Evolutionary conservation across 2,797 vertebrate species (phyloP).

Genomic region (Crypturellus tataupa): DNA sequence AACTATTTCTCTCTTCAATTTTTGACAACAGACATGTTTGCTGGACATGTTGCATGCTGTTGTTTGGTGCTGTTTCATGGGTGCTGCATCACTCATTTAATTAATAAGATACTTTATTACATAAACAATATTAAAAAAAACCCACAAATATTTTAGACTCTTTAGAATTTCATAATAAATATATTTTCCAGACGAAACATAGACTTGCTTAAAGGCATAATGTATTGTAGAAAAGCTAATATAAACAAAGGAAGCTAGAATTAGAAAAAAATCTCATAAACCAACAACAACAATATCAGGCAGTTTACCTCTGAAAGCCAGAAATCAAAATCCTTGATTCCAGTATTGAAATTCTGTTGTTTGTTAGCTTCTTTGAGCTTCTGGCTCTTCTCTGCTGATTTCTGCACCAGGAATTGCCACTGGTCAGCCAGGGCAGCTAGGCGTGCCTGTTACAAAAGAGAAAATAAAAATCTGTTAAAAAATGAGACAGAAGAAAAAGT

Average conservation of each 20-base stretch:
- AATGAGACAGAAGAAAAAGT: fast-evolving
- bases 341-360: conserved; percentile 99
- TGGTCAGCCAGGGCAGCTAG: conserved; percentile 93
- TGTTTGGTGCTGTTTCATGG: too few relatives aligned
- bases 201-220: background rate
- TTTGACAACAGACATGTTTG: background rate
- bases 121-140: background rate
- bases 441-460: conserved; percentile 82
- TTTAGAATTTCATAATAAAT: background rate
- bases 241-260: background rate
- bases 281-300: background rate
- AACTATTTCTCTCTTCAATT: background rate
- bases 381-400: conserved; percentile 98
- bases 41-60: too few relatives aligned
- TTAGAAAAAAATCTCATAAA: background rate
- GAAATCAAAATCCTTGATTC: conserved; percentile 99
- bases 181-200: background rate
- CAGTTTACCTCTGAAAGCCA: conserved; percentile 95
- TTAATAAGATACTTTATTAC: background rate
- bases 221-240: background rate
- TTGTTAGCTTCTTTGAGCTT: conserved; percentile 99
- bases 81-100: background rate
- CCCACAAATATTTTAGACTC: background rate
- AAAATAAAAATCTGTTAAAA: background rate
- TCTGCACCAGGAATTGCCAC: conserved; percentile 98